phyloP scores from a whole-genome alignment of 23 tunicate species.

The Trididemnum miniatum region DNA sequence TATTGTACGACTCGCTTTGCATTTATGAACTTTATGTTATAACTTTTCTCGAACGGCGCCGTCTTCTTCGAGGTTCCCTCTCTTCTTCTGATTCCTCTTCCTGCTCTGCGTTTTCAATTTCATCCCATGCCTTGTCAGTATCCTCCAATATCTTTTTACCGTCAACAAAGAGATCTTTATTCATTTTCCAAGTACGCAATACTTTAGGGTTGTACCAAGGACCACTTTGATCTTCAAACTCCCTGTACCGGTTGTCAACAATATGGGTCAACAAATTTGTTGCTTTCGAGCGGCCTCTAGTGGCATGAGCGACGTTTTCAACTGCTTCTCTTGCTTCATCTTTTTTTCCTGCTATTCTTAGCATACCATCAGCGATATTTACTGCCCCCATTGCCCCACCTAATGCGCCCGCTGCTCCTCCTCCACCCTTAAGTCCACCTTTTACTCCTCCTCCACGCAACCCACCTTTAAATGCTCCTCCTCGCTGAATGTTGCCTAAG shows the following conservation, averaged over 20 bases:
- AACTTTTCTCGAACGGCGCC: no score
- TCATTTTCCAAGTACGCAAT: neutral
- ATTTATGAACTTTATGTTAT: no score
- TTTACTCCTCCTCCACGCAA: neutral
- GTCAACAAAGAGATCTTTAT: conserved; percentile 31
- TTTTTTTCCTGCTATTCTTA: conserved; percentile 75
- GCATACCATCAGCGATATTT: conserved; percentile 68
- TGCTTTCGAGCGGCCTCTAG: conserved; percentile 69
- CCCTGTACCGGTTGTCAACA: conserved; percentile 11
- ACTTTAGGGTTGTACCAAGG: neutral
- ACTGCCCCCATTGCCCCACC: conserved; percentile 66
- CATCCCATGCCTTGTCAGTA: conserved; percentile 66
- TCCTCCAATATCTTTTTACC: conserved; percentile 40
- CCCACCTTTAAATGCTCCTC: conserved; percentile 15
- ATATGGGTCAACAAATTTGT: conserved; percentile 44
- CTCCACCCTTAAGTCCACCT: neutral
- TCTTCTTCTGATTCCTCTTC: conserved; percentile 19
- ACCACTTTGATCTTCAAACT: neutral
- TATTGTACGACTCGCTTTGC: no score
- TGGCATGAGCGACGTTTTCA: conserved; percentile 46
- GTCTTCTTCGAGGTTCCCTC: neutral
- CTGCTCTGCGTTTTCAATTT: conserved; percentile 38
- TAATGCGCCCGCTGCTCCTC: conserved; percentile 37
- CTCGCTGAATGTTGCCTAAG: neutral
- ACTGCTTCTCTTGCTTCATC: conserved; percentile 24